phyloP scores from a whole-genome alignment of 2,888 invertebrate species.

The Nudaria mundana region DNA sequence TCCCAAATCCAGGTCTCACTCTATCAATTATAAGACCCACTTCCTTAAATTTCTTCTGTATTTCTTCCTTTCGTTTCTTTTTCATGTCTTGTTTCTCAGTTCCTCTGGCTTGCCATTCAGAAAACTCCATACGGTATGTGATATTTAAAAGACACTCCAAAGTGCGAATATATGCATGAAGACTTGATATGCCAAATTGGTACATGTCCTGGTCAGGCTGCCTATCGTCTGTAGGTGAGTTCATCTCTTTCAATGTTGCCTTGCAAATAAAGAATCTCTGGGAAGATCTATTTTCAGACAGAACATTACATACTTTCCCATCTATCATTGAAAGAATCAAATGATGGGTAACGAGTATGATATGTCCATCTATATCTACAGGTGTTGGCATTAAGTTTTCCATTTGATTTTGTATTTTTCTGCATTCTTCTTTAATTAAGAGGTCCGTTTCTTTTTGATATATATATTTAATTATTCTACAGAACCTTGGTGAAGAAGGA shows the following conservation, averaged over 20 bases:
- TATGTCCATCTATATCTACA: no score
- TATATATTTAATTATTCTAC: no score
- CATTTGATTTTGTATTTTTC: no score
- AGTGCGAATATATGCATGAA: neutral
- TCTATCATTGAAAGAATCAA: no score
- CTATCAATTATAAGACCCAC: slow-evolving; percentile 8
- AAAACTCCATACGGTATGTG: neutral
- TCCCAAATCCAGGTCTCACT: no score
- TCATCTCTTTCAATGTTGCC: neutral
- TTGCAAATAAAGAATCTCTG: neutral
- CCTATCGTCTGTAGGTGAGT: neutral
- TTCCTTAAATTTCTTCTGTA: no score
- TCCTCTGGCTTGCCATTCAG: neutral
- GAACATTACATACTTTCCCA: neutral
- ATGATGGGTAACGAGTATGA: no score
- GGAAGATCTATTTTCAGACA: neutral
- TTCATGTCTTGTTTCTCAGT: no score
- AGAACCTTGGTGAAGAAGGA: no score
- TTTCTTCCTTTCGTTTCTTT: neutral
- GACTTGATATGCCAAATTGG: neutral
- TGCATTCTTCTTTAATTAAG: neutral
- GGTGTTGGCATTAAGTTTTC: no score
- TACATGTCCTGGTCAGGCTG: neutral
- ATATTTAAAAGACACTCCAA: slow-evolving; percentile 2
- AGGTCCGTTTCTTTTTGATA: no score